Base-by-base conservation (phyloP, 2,113 vertebrate species). In the Eidolon helvum region DNA sequence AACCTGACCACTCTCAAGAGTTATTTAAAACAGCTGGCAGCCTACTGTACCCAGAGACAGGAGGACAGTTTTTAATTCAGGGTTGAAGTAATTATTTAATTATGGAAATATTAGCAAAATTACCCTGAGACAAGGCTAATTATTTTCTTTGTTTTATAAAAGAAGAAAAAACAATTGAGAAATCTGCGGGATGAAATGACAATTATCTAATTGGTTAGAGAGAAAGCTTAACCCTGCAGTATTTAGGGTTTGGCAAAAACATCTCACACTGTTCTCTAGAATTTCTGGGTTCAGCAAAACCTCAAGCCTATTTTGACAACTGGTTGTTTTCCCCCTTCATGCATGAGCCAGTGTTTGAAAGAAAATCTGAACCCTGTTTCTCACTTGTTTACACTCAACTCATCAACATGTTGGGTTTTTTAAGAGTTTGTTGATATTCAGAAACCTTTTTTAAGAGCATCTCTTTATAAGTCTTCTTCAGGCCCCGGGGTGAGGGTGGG, bases 1-100 rank as follows among this genome's bases (percentile, higher is more conserved):
- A 98, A 97, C 98, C 98, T 96, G 96, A 98, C 96, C 59, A 19
- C 92, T 94, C 96, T 94, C 65, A 87, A 89, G 97, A 77, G 96
- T 97, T 92, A 98, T 98, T 98, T 97, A 97, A 98, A 98, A 95
- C 97, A 98, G 93, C 89, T 92, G 97, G 69, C 93, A 93, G 92
- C 94, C 96, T 97, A 96, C 95, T 91, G 72, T 33, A 93, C 78
- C 95, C 94, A 97, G 95, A 94, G 91, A 98, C 80, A 94, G 72
- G 48, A 85, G 78, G 96, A 94, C 89, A 95, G 86, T 57, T 83
- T 94, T 97, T 78, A 96, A 97, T 91, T 92, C 78, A 93, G 75
- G 66, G 45, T 65, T 95, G 69, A 93, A 94, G 38, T 94, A 90
- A 91, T 98, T 94, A 95, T 87, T 95, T 96, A 94, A 96, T 91